Conservation (phyloP, 2,888 invertebrate species). For the Mechanitis messenoides region DNA sequence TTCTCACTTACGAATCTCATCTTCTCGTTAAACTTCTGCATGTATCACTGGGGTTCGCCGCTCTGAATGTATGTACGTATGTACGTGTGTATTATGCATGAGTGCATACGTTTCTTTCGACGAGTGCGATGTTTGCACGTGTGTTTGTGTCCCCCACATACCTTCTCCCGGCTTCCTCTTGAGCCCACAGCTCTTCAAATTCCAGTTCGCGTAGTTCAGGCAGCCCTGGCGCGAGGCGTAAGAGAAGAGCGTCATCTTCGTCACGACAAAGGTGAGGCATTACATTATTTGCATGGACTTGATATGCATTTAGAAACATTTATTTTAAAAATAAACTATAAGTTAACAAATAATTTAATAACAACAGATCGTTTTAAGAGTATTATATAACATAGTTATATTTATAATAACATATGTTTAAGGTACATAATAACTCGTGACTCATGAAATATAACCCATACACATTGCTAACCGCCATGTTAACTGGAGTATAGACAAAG, state of each 20-base stretch:
- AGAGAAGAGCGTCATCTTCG: constrained; percentile 64
- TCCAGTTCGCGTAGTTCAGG: constrained; percentile 74
- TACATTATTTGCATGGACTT: constrained; percentile 18
- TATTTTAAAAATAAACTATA: too few species aligned
- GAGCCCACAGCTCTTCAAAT: constrained; percentile 75
- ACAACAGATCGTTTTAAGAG: too few species aligned
- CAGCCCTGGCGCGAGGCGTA: constrained; percentile 60
- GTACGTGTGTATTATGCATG: constrained; percentile 27
- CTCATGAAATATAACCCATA: constrained; percentile 3
- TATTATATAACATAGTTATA: not conserved
- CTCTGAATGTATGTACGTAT: constrained; percentile 35
- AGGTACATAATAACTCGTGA: constrained; percentile 1
- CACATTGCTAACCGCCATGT: constrained; percentile 2
- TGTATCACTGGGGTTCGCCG: constrained; percentile 50
- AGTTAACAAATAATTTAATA: too few species aligned
- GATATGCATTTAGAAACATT: not conserved
- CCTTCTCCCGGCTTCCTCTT: constrained; percentile 52
- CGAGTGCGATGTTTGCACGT: constrained; percentile 27
- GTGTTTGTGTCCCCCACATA: constrained; percentile 38
- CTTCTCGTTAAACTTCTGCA: constrained; percentile 52
- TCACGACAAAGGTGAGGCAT: constrained; percentile 64
- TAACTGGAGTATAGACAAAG: not conserved
- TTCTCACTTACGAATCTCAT: constrained; percentile 51
- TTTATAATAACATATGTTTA: constrained; percentile 2
- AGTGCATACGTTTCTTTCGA: constrained; percentile 15